phyloP scores from a whole-genome alignment of 2,888 invertebrate species.

The Linnaemya vulpina region DNA sequence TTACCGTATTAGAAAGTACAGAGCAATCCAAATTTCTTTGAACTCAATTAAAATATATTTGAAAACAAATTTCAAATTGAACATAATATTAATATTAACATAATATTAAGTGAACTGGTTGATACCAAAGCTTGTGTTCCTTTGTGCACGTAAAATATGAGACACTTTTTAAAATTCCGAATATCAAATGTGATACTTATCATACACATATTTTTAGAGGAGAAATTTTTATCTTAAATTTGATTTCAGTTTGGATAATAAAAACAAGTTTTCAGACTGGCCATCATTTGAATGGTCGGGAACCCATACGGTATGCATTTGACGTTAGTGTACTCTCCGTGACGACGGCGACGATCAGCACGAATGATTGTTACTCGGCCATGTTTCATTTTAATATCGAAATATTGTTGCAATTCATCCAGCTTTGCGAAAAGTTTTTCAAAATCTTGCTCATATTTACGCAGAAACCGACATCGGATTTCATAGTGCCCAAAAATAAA shows the following conservation, averaged over 20 bases:
- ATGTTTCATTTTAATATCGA: conserved; percentile 77
- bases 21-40: too few relatives aligned
- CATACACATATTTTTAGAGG: too few relatives aligned
- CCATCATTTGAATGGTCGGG: conserved; percentile 76
- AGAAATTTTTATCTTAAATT: too few relatives aligned
- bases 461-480: conserved; percentile 78
- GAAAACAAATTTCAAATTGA: too few relatives aligned
- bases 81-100: too few relatives aligned
- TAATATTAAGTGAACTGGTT: too few relatives aligned
- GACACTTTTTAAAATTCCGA: too few relatives aligned
- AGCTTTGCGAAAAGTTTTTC: conserved; percentile 76
- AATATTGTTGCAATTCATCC: conserved; percentile 79
- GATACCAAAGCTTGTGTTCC: too few relatives aligned
- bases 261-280: conserved; percentile 76
- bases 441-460: conserved; percentile 78
- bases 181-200: too few relatives aligned
- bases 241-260: conserved; percentile 17
- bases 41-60: too few relatives aligned
- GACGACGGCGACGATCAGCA: conserved; percentile 49
- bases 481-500: conserved; percentile 76
- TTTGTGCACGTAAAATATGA: too few relatives aligned
- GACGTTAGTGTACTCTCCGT: neutral
- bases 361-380: conserved; percentile 73
- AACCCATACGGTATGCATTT: conserved; percentile 78
- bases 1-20: too few relatives aligned